Conservation (phyloP, 2,797 vertebrate species). For the Sphenodon punctatus region DNA sequence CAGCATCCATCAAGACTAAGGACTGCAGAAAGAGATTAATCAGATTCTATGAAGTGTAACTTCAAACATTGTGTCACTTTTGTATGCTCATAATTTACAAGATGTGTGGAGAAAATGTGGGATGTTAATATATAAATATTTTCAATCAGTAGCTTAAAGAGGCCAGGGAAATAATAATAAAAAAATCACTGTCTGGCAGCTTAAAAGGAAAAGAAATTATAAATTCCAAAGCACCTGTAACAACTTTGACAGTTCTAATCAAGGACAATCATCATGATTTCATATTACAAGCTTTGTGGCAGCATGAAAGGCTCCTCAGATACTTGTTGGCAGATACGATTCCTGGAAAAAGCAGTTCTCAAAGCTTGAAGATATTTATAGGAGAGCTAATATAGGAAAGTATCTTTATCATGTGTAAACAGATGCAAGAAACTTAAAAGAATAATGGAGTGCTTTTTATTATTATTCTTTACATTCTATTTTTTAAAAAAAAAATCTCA, state of each 20-base stretch:
- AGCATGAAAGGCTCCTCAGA: constrained; percentile 43
- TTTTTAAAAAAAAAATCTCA: background rate
- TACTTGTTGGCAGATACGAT: constrained; percentile 13
- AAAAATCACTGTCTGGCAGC: constrained; percentile 49
- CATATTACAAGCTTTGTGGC: background rate
- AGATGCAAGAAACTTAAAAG: background rate
- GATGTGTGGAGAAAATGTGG: constrained; percentile 45
- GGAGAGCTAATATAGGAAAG: background rate
- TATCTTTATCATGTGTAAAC: background rate
- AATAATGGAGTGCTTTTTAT: background rate
- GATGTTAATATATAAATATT: constrained; percentile 66
- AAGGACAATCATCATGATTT: constrained; percentile 73
- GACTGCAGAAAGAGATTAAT: constrained; percentile 75
- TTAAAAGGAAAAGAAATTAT: constrained; percentile 69
- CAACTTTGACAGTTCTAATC: constrained; percentile 73
- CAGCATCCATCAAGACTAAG: constrained; percentile 75
- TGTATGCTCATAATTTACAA: constrained; percentile 78
- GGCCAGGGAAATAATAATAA: too few relatives aligned
- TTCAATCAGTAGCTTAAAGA: constrained; percentile 59
- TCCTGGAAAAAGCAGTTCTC: background rate
- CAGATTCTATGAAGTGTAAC: constrained; percentile 74
- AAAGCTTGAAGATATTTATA: background rate
- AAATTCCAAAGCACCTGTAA: constrained; percentile 70
- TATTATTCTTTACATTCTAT: constrained; percentile 6
- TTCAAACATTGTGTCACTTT: constrained; percentile 76